Evolutionary conservation across 1,140 invertebrate species (phyloP).

Genomic region (Pseudomyrmex cubaensis): DNA sequence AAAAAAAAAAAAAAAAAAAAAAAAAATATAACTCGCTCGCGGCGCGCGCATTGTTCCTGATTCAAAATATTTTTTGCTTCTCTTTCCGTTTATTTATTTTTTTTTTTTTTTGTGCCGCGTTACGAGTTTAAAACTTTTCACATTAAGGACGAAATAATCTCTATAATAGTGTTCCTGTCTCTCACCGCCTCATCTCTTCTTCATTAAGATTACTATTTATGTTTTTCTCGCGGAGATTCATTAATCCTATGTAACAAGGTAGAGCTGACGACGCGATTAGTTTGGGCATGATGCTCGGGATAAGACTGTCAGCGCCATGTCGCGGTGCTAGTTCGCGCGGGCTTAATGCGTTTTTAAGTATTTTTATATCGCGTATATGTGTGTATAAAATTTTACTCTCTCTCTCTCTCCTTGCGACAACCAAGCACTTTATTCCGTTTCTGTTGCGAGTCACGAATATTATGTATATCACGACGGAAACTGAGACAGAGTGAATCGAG

Average conservation of each 20-base stretch:
- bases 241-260: slow-evolving; percentile 33
- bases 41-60: slow-evolving; percentile 27
- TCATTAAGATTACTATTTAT: slow-evolving; percentile 49
- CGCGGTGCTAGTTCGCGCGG: slow-evolving; percentile 20
- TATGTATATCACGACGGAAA: neutral
- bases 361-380: slow-evolving; percentile 43
- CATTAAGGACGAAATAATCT: slow-evolving; percentile 50
- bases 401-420: slow-evolving; percentile 3
- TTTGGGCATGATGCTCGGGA: slow-evolving; percentile 31
- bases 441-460: neutral
- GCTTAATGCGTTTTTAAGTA: slow-evolving; percentile 70
- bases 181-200: slow-evolving; percentile 33
- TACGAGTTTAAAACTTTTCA: slow-evolving; percentile 49
- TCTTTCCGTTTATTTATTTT: neutral
- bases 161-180: slow-evolving; percentile 35
- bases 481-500: neutral
- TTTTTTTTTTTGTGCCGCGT: neutral
- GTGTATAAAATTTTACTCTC: too few relatives aligned
- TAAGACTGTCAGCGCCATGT: slow-evolving; percentile 4
- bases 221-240: slow-evolving; percentile 35
- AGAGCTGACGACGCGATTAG: slow-evolving; percentile 48
- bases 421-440: slow-evolving; percentile 48
- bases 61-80: slow-evolving; percentile 35
- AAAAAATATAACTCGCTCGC: neutral
- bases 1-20: too few relatives aligned